Conservation (phyloP, 2,888 invertebrate genomes). For the Nebria brevicollis region DNA sequence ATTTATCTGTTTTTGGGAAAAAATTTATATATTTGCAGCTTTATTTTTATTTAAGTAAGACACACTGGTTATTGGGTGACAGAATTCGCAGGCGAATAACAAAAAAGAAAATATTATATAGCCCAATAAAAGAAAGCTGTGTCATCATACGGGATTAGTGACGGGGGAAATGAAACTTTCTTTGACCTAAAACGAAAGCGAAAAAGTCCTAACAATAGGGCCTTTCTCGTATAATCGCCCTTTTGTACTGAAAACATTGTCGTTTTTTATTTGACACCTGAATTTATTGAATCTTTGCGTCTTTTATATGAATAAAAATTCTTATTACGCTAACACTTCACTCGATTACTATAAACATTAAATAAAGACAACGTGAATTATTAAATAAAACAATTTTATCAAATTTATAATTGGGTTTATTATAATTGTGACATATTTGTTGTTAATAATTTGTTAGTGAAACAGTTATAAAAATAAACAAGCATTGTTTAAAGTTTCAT, state of each 20-base stretch:
- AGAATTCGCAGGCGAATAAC: background rate
- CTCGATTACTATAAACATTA: background rate
- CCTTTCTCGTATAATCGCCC: background rate
- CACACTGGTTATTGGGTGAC: constrained; percentile 18
- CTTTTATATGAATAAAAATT: background rate
- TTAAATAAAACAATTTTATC: too few species aligned
- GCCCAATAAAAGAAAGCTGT: constrained; percentile 24
- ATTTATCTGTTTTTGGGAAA: too few species aligned
- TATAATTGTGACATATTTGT: too few species aligned
- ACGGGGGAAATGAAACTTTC: constrained; percentile 20
- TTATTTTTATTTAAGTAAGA: constrained; percentile 12
- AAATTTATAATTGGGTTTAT: too few species aligned
- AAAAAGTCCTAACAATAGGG: constrained; percentile 6
- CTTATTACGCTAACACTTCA: background rate
- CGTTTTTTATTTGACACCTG: background rate
- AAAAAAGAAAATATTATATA: constrained; percentile 25
- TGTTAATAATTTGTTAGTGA: too few species aligned
- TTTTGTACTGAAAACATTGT: background rate
- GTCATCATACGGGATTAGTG: constrained; percentile 21
- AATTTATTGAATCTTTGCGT: background rate
- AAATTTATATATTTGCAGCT: background rate
- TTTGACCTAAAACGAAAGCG: constrained; percentile 20
- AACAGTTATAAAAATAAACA: background rate
- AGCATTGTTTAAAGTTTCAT: background rate
- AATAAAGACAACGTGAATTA: background rate